These are phyloP conservation scores for Notothenia rossii DNA, from an alignment of 2,113 vertebrate species.

Conservation along the genomic window DNA sequence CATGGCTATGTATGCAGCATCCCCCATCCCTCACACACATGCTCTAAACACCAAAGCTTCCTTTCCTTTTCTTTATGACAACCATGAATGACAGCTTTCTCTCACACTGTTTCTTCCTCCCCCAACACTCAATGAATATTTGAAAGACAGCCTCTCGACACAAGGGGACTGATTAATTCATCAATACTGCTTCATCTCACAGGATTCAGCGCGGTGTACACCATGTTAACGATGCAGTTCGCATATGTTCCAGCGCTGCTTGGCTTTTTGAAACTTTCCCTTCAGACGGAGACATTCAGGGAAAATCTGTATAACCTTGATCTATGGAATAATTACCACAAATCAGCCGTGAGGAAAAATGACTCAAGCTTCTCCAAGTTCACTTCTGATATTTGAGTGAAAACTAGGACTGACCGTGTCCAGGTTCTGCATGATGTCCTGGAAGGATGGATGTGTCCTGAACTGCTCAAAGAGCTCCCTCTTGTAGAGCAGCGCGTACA, in stretches of 20 bases:
- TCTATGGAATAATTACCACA: slow-evolving; percentile 35
- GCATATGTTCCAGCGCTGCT: slow-evolving; percentile 22
- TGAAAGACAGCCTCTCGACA: slow-evolving; percentile 55
- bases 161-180: slow-evolving; percentile 71
- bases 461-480: slow-evolving; percentile 98
- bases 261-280: slow-evolving; percentile 35
- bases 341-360: neutral
- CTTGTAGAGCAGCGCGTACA: slow-evolving; percentile 97
- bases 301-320: slow-evolving; percentile 39
- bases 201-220: slow-evolving; percentile 22
- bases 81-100: slow-evolving; percentile 63
- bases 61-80: slow-evolving; percentile 49
- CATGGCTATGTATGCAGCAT: slow-evolving; percentile 60
- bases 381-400: neutral
- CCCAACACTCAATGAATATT: slow-evolving; percentile 61
- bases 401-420: slow-evolving; percentile 89
- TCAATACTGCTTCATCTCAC: slow-evolving; percentile 61
- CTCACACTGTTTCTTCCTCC: slow-evolving; percentile 12
- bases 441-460: slow-evolving; percentile 95
- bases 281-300: slow-evolving; percentile 26
- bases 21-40: slow-evolving; percentile 43
- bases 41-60: slow-evolving; percentile 43
- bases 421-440: slow-evolving; percentile 99
- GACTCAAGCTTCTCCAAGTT: neutral
- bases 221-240: slow-evolving; percentile 41